A percentile compares a stretch with the other conserved stretches of the same genome.
phyloP scores from a whole-genome alignment of 2,888 invertebrate species.

The Caenorhabditis macrosperma region DNA sequence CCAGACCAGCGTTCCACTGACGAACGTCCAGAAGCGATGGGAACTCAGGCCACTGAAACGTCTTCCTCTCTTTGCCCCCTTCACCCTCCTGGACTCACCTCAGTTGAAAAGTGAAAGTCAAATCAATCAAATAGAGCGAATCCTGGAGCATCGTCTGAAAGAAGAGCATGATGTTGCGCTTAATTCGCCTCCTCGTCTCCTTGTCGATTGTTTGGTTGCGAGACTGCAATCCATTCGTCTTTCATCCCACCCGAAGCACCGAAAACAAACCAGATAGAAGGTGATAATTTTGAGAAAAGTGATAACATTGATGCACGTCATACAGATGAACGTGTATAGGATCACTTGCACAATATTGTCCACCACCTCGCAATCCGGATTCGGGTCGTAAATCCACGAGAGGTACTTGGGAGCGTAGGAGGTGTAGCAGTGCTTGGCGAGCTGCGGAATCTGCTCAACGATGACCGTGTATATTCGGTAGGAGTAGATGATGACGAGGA shows the following conservation, averaged over 20 bases:
- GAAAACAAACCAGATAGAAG: constrained; percentile 16
- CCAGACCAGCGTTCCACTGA: constrained; percentile 31
- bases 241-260: too few relatives aligned
- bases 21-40: constrained; percentile 27
- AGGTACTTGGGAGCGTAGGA: constrained; percentile 4
- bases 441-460: not conserved
- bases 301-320: constrained; percentile 12
- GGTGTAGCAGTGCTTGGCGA: not conserved
- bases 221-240: too few relatives aligned
- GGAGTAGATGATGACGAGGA: not conserved
- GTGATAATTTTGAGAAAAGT: constrained; percentile 36
- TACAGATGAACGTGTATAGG: constrained; percentile 11
- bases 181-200: constrained; percentile 19
- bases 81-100: constrained; percentile 18
- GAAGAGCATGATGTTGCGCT: constrained; percentile 19
- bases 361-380: not conserved
- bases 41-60: constrained; percentile 18
- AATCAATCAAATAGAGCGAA: constrained; percentile 19
- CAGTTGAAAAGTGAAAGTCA: constrained; percentile 35
- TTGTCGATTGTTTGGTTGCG: constrained; percentile 10
- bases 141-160: constrained; percentile 45
- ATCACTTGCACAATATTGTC: constrained; percentile 16
- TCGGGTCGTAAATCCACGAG: constrained; percentile 8
- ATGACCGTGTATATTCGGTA: not conserved
- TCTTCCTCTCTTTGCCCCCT: not conserved